Evolutionary conservation across 1,140 invertebrate genomes (phyloP).

Genomic region (Cydia pomonella): DNA sequence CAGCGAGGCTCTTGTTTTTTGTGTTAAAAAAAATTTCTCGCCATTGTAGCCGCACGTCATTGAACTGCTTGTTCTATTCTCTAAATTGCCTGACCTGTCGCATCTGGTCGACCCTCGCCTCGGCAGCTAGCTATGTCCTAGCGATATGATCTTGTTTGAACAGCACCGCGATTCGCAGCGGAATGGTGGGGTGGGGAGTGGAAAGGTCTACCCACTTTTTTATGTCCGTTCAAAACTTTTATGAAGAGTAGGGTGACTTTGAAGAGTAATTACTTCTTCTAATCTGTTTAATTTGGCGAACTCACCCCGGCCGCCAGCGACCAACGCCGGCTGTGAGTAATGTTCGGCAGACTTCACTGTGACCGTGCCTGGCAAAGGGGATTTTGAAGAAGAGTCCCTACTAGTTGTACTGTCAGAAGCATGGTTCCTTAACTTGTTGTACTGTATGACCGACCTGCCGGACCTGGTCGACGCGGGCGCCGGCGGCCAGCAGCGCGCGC

Average conservation of each 20-base stretch:
- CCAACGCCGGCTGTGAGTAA: constrained; percentile 86
- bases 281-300: too few species aligned
- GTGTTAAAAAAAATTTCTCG: too few species aligned
- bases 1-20: too few species aligned
- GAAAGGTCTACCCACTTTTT: constrained; percentile 87
- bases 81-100: constrained; percentile 87
- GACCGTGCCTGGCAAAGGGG: constrained; percentile 89
- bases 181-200: constrained; percentile 90
- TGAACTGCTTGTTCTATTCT: too few species aligned
- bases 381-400: too few species aligned
- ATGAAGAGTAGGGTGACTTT: constrained; percentile 94
- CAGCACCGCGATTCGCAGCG: constrained; percentile 96
- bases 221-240: constrained; percentile 94
- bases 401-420: too few species aligned
- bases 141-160: constrained; percentile 94
- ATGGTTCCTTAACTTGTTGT: too few species aligned
- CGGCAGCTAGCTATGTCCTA: constrained; percentile 86
- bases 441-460: constrained; percentile 84
- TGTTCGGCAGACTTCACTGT: constrained; percentile 87
- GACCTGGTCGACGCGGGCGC: constrained; percentile 89
- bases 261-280: too few species aligned
- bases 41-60: too few species aligned
- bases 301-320: constrained; percentile 92
- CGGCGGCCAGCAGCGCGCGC: constrained; percentile 86
- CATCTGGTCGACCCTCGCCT: constrained; percentile 89